phyloP scores from a whole-genome alignment of 2,113 vertebrate species.

The Epinephelus moara region DNA sequence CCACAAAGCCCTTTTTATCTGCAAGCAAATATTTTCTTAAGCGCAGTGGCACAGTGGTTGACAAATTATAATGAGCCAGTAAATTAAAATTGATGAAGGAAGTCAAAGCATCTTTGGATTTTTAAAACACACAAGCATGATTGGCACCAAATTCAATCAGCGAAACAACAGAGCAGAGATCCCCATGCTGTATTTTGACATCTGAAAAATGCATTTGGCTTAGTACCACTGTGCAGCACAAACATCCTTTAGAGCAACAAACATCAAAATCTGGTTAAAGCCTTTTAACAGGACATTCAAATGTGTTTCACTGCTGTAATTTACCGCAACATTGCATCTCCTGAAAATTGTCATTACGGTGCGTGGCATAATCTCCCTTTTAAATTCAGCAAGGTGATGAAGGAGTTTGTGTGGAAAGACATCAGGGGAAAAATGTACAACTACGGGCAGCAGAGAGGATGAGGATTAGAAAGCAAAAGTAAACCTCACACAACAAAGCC shows the following conservation, averaged over 20 bases:
- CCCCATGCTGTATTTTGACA: slow-evolving; percentile 30
- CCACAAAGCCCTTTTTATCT: slow-evolving; percentile 40
- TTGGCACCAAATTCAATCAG: slow-evolving; percentile 43
- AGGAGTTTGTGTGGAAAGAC: slow-evolving; percentile 40
- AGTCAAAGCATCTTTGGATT: slow-evolving; percentile 27
- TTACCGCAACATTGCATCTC: slow-evolving; percentile 42
- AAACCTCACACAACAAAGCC: background rate
- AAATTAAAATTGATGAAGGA: slow-evolving; percentile 27
- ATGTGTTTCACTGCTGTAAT: slow-evolving; percentile 36
- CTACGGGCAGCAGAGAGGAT: slow-evolving; percentile 23
- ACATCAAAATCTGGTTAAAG: slow-evolving; percentile 45
- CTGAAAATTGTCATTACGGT: slow-evolving; percentile 43
- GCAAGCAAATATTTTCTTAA: slow-evolving; percentile 28
- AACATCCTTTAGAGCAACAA: slow-evolving; percentile 19
- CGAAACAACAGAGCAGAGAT: slow-evolving; percentile 24
- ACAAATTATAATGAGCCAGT: slow-evolving; percentile 44
- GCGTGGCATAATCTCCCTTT: slow-evolving; percentile 40
- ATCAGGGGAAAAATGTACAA: slow-evolving; percentile 14
- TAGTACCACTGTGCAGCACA: background rate
- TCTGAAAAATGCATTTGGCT: slow-evolving; percentile 47
- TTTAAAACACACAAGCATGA: slow-evolving; percentile 34
- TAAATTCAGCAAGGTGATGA: slow-evolving; percentile 40
- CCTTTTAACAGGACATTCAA: slow-evolving; percentile 34
- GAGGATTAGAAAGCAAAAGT: slow-evolving; percentile 25
- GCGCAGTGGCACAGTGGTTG: background rate